Conservation (phyloP, 1,140 invertebrate species). For the Colletes gigas region DNA sequence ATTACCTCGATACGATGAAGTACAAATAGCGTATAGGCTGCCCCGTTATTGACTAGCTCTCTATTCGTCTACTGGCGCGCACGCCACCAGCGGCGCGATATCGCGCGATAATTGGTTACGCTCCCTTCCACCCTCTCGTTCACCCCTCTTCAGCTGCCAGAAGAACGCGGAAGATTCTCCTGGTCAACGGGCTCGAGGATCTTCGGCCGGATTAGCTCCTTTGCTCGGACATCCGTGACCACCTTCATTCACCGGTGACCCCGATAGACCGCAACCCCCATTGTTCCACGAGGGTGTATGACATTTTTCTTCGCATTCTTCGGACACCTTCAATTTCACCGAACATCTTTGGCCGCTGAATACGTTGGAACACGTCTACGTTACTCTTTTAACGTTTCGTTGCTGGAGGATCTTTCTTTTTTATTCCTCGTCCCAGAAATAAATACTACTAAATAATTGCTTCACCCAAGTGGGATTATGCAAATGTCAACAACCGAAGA, state of each 20-base stretch:
- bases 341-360: too few species aligned
- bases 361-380: too few species aligned
- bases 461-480: too few species aligned
- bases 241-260: neutral
- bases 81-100: constrained; percentile 35
- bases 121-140: constrained; percentile 4
- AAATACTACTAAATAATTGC: too few species aligned
- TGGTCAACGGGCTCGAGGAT: constrained; percentile 14
- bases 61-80: constrained; percentile 39
- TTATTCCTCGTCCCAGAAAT: too few species aligned
- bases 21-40: constrained; percentile 68
- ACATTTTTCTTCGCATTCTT: neutral
- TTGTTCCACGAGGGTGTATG: neutral
- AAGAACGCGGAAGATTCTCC: constrained; percentile 5
- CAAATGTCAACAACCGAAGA: too few species aligned
- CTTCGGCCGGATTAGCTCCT: constrained; percentile 4
- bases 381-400: too few species aligned
- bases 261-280: neutral
- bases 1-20: constrained; percentile 68
- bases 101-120: constrained; percentile 59
- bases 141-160: neutral
- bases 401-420: too few species aligned
- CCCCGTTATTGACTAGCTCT: constrained; percentile 63
- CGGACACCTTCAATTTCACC: too few species aligned
- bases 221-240: neutral